Evolutionary conservation across 2,113 vertebrate genomes (phyloP).

Genomic region (Antennarius striatus): DNA sequence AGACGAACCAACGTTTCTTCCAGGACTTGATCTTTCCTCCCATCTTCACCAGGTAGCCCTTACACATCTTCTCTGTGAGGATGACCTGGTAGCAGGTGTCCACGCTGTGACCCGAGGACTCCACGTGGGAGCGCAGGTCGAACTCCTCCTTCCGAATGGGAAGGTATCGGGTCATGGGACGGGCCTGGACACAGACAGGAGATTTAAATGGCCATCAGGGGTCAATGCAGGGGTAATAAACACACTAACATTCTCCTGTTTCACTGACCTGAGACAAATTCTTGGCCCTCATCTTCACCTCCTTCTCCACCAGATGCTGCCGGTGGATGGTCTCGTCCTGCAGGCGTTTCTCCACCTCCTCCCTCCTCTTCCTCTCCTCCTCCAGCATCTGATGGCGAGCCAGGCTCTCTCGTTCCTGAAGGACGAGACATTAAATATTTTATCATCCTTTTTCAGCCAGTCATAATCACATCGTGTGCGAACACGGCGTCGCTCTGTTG

Average conservation of each 20-base stretch:
- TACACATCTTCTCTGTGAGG: constrained; percentile 94
- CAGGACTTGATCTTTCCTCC: constrained; percentile 98
- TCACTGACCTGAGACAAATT: constrained; percentile 91
- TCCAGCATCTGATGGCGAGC: constrained; percentile 89
- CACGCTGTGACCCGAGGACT: constrained; percentile 91
- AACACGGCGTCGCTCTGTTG: no score
- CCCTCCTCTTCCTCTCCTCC: constrained; percentile 89
- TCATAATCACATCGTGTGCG: no score
- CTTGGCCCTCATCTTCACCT: constrained; percentile 95
- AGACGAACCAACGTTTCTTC: constrained; percentile 99
- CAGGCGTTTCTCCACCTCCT: constrained; percentile 88
- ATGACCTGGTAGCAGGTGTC: constrained; percentile 93
- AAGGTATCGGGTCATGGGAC: constrained; percentile 94
- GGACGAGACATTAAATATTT: constrained; percentile 32
- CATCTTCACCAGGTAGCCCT: constrained; percentile 98
- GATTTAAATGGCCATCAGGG: no score
- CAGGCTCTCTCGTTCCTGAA: constrained; percentile 89
- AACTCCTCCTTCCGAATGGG: constrained; percentile 97
- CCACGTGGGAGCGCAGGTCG: constrained; percentile 91
- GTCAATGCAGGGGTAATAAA: background rate
- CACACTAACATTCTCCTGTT: background rate
- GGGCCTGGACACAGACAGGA: constrained; percentile 78
- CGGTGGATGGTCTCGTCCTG: constrained; percentile 88
- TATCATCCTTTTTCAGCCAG: no score
- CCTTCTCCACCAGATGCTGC: constrained; percentile 92